Base-by-base conservation (phyloP, 1,140 invertebrate genomes). In the Drosophila nebulosa region DNA sequence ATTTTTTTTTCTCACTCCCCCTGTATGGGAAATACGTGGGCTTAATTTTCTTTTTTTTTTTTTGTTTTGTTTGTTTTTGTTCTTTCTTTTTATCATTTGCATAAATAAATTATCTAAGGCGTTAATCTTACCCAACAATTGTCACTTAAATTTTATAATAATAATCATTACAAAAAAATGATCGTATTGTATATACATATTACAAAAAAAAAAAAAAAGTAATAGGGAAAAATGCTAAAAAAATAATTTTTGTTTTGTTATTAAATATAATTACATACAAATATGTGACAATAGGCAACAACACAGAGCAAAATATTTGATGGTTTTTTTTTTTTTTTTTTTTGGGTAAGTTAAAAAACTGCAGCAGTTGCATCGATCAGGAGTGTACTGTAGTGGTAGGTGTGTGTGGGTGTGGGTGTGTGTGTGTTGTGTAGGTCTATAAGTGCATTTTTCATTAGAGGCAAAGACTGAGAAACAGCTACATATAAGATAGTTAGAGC, bases 281-380 rank as follows among this genome's bases (percentile, higher is more conserved):
- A 68, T 67, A 74, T 80, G 57, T 86, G 88, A 88, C 83, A 86
- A 86, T 86, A 86, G 83, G 78, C 81, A 86, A 81, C 83, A 86
- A 86, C 83, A 86, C 83, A 86, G 70, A 88, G 74, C 81, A 86
- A 76, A 78, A 51, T 63, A 71, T 60, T 84, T 21, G 2, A 10
- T 46, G 4, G 18, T 3, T 9, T 39, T 50, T 58, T 26, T 50
- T 36, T 52, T 16, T 14, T 21, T 58, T 35, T 27, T 52, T 24
- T 58, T 27, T 0, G 0, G 27, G 27, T 32, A 39, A 46, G 52
- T 18, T 46, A 46, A 9, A 46, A 26, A 61, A 61, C 32, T 39
- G 57, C 62, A 57, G 69, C 74, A 73, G 57, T 61, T 64, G 63
- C 69, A 76, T 59, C 69, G 67, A 75, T 59, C 30, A 42, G 50